Evolutionary conservation across 2,888 invertebrate species (phyloP).

Genomic region (Geophilus truncorum): DNA sequence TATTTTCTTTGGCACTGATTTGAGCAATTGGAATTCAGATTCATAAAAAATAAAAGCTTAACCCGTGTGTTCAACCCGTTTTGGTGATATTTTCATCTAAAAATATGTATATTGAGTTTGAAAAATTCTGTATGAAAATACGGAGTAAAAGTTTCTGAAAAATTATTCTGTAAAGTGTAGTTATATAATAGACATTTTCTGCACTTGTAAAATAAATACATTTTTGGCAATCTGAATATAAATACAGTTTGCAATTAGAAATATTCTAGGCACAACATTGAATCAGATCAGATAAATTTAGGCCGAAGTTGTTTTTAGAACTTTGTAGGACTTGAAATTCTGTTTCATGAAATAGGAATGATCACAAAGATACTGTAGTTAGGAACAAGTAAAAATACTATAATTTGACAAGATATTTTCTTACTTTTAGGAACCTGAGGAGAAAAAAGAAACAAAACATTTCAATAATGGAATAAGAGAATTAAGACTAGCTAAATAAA

Average conservation of each 20-base stretch:
- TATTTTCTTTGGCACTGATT: not conserved
- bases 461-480: not conserved
- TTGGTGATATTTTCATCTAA: not conserved
- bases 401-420: not conserved
- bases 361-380: conserved; percentile 1
- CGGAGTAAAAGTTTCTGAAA: not conserved
- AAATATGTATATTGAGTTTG: not conserved
- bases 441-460: not conserved
- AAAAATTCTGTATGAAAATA: not conserved
- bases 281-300: not conserved
- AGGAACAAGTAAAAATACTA: not conserved
- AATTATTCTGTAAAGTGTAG: not conserved
- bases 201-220: not conserved
- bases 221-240: not conserved
- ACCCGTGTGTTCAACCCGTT: not conserved
- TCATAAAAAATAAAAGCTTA: not conserved
- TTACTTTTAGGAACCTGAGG: conserved; percentile 9
- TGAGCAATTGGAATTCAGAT: not conserved
- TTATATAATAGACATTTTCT: not conserved
- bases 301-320: not conserved
- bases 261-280: not conserved
- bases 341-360: not conserved
- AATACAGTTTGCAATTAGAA: not conserved
- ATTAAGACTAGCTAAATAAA: conserved; percentile 6
- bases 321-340: not conserved